These are phyloP conservation scores for Chydorus sphaericus DNA, from an alignment of 2,888 invertebrate genomes.

Conservation along the genomic window DNA sequence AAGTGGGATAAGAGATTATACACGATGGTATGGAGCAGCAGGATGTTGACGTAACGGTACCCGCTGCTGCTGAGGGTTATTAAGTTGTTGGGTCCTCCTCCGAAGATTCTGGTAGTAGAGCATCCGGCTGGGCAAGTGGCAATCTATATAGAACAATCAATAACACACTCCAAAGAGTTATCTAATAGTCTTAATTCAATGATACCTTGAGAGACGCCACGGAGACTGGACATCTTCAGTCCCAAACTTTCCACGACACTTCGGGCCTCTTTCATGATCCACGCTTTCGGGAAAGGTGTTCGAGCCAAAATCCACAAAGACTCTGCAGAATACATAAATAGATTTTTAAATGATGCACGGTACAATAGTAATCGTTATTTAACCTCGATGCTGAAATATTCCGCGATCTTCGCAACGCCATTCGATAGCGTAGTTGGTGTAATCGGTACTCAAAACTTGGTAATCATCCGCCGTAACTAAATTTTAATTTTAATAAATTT, in stretches of 20 bases:
- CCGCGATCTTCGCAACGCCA: constrained; percentile 17
- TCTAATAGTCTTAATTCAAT: too few relatives aligned
- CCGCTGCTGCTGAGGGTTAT: too few relatives aligned
- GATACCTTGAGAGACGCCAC: neutral
- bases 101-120: neutral
- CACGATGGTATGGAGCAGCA: too few relatives aligned
- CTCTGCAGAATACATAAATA: neutral
- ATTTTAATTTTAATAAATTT: neutral
- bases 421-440: constrained; percentile 14
- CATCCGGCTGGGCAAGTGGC: neutral
- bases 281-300: neutral
- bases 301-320: constrained; percentile 10
- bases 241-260: constrained; percentile 3
- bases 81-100: too few relatives aligned
- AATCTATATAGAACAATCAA: too few relatives aligned
- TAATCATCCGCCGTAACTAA: constrained; percentile 14
- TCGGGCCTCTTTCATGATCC: constrained; percentile 4
- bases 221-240: constrained; percentile 6
- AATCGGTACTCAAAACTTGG: constrained; percentile 19
- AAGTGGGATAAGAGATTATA: too few relatives aligned
- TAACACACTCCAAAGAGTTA: too few relatives aligned
- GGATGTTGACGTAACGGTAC: too few relatives aligned
- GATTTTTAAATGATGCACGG: neutral
- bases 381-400: constrained; percentile 11
- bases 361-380: neutral